Percentiles rank a stretch among this genome's conserved stretches.
Evolutionary conservation across 2,113 vertebrate genomes (phyloP).

Genomic region (Chionis minor): DNA sequence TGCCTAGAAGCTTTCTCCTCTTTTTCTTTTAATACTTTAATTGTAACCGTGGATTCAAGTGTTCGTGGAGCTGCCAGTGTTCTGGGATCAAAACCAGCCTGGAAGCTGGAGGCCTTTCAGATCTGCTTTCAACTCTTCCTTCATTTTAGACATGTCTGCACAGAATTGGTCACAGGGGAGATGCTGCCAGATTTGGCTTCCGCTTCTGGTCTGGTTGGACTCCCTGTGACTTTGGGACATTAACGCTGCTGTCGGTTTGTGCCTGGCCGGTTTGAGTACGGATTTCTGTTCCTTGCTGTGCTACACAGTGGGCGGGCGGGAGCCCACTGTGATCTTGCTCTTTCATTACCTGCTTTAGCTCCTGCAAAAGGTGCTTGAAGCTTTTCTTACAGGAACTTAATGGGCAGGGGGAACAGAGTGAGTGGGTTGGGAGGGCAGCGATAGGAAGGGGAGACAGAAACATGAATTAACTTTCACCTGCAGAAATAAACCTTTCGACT

Average conservation of each 20-base stretch:
- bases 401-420: neutral
- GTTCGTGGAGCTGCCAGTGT: neutral
- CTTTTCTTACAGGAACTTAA: neutral
- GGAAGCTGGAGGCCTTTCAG: neutral
- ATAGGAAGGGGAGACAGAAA: neutral
- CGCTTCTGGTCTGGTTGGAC: neutral
- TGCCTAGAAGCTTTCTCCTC: neutral
- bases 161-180: neutral
- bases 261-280: neutral
- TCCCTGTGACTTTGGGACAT: neutral
- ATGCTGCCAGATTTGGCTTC: neutral
- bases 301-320: neutral
- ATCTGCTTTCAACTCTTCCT: neutral
- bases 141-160: neutral
- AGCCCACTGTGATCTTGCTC: neutral
- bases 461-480: neutral
- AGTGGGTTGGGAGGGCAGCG: neutral
- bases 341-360: neutral
- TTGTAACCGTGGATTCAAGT: neutral
- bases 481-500: neutral
- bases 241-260: neutral
- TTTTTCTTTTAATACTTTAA: neutral
- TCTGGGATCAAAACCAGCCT: neutral
- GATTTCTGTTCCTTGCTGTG: neutral
- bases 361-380: neutral